phyloP scores from a whole-genome alignment of 2,797 vertebrate species.

The Ceryle rudis region DNA sequence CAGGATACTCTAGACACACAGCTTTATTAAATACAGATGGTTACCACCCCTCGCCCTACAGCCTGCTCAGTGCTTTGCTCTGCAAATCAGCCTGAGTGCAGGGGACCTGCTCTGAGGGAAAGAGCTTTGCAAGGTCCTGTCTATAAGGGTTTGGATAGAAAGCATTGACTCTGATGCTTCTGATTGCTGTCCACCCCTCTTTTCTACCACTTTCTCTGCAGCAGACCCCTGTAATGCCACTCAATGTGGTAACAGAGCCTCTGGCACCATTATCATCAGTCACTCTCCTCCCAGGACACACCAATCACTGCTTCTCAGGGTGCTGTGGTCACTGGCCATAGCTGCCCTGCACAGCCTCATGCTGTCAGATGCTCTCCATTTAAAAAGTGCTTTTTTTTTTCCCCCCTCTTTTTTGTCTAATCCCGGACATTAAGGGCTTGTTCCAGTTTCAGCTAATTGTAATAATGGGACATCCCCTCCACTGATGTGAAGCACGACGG shows the following conservation, averaged over 20 bases:
- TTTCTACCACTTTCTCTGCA: neutral
- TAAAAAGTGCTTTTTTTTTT: neutral
- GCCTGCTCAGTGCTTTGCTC: neutral
- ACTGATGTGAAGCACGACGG: neutral
- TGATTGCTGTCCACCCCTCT: neutral
- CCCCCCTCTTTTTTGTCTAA: neutral
- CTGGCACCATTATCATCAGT: neutral
- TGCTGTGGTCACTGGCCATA: neutral
- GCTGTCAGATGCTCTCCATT: neutral
- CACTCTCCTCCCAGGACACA: neutral
- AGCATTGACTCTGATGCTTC: rapidly evolving
- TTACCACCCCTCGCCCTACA: neutral
- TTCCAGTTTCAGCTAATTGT: neutral
- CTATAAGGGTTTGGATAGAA: neutral
- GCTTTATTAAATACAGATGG: neutral
- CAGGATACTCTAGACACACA: neutral
- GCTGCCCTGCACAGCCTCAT: neutral
- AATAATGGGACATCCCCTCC: neutral
- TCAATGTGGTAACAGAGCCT: too few species aligned
- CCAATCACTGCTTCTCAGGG: neutral
- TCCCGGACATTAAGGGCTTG: neutral
- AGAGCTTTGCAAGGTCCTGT: neutral
- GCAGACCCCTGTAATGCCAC: neutral
- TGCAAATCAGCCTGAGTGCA: neutral
- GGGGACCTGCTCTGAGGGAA: neutral